Percentiles rank a stretch among this genome's conserved stretches.
Evolutionary conservation across 2,797 vertebrate genomes (phyloP).

Genomic region (Diplodus puntazzo): DNA sequence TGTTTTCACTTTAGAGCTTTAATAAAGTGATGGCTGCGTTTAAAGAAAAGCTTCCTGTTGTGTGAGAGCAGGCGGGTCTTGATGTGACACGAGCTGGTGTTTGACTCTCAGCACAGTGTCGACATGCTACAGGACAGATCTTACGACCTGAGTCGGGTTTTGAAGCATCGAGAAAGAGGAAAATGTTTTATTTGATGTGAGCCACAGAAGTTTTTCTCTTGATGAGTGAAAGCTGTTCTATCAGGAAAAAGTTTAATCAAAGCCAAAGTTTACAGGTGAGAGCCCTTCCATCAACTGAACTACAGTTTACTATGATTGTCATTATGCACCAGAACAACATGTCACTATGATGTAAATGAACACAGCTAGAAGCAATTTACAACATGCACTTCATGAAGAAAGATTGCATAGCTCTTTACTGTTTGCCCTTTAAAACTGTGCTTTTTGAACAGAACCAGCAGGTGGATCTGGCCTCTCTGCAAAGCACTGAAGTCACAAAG

Average conservation of each 20-base stretch:
- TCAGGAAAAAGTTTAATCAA: constrained; percentile 60
- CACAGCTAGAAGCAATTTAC: constrained; percentile 70
- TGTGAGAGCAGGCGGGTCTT: neutral
- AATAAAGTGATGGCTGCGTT: neutral
- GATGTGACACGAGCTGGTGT: no score
- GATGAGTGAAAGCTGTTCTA: constrained; percentile 64
- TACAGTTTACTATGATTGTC: constrained; percentile 90
- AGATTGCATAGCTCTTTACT: constrained; percentile 90
- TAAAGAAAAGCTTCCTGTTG: neutral
- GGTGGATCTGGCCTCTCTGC: constrained; percentile 34
- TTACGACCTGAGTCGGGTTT: neutral
- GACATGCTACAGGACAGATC: neutral
- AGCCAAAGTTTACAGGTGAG: constrained; percentile 74
- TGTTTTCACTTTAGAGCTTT: neutral
- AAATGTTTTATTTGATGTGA: constrained; percentile 74
- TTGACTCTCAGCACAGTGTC: no score
- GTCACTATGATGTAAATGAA: no score
- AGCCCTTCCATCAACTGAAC: constrained; percentile 89
- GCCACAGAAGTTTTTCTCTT: constrained; percentile 59
- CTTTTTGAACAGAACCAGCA: constrained; percentile 56
- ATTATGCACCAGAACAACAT: constrained; percentile 79
- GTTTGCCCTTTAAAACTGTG: constrained; percentile 82
- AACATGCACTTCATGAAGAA: constrained; percentile 84
- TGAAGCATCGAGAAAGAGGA: constrained; percentile 47
- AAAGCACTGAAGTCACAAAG: constrained; percentile 63